Evolutionary conservation across 2,888 invertebrate genomes (phyloP).

Genomic region (Drosophila hamatofila): DNA sequence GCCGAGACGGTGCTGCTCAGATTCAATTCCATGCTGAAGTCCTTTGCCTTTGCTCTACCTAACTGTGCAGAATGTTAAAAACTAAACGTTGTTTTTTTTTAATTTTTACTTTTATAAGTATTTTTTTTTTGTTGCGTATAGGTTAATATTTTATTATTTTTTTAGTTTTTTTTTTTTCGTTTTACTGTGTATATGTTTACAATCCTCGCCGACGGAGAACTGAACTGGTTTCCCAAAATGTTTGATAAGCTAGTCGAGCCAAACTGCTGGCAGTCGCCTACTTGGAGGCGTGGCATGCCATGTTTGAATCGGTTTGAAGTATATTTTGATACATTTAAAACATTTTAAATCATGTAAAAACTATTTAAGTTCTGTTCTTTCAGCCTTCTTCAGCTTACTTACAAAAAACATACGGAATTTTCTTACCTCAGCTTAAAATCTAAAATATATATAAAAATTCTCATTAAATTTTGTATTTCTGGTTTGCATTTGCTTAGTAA

Average conservation of each 20-base stretch:
- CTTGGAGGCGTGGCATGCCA: slow-evolving; percentile 12
- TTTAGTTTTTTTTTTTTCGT: slow-evolving; percentile 1
- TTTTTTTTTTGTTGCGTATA: slow-evolving; percentile 13
- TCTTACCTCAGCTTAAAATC: no score
- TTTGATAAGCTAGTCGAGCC: no score
- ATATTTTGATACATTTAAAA: no score
- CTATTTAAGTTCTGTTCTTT: no score
- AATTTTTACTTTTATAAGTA: background rate
- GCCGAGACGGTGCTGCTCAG: slow-evolving; percentile 32
- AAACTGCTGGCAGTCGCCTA: background rate
- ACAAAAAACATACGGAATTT: no score
- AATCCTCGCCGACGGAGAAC: slow-evolving; percentile 21
- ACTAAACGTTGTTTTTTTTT: background rate
- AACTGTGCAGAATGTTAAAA: background rate
- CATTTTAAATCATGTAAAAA: no score
- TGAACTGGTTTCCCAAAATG: background rate
- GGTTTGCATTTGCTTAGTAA: background rate
- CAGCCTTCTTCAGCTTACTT: no score
- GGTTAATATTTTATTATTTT: slow-evolving; percentile 1
- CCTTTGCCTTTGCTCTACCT: background rate
- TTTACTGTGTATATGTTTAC: slow-evolving; percentile 22
- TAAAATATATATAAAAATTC: no score
- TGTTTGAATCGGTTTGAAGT: background rate
- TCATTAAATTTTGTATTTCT: background rate
- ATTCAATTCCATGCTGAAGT: slow-evolving; percentile 18